Evolutionary conservation across 2,797 vertebrate genomes (phyloP).

Genomic region (Catostomus latipinnis): DNA sequence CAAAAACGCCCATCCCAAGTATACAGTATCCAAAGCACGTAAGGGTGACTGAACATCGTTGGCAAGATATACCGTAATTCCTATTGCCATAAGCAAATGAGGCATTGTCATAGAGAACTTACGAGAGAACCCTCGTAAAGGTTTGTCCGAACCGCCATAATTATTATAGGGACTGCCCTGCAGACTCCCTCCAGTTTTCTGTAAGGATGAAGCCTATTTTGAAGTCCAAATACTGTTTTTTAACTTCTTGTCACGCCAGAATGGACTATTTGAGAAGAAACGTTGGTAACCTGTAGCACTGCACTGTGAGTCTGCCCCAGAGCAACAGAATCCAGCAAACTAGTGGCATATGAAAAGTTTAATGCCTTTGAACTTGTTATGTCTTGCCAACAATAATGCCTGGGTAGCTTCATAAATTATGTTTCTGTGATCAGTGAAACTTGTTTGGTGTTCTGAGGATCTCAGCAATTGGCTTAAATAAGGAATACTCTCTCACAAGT

Average conservation of each 20-base stretch:
- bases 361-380: conserved; percentile 31
- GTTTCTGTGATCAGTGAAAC: conserved; percentile 22
- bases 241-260: too few species aligned
- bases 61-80: background rate
- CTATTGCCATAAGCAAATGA: background rate
- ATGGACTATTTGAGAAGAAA: background rate
- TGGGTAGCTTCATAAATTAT: conserved; percentile 1
- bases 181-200: background rate
- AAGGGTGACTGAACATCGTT: background rate
- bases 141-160: background rate
- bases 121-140: background rate
- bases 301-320: background rate
- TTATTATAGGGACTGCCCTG: background rate
- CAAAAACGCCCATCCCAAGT: too few species aligned
- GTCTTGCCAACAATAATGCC: conserved; percentile 28
- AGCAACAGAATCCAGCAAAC: background rate
- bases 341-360: conserved; percentile 60
- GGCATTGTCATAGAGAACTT: too few species aligned
- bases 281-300: too few species aligned
- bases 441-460: too few species aligned
- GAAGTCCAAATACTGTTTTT: background rate
- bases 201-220: background rate
- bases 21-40: background rate
- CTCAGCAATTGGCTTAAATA: too few species aligned
- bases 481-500: too few species aligned